Percentiles rank a stretch among this genome's conserved stretches.
Conservation (phyloP, 2,888 invertebrate genomes). For the Drosophila anomalata region DNA sequence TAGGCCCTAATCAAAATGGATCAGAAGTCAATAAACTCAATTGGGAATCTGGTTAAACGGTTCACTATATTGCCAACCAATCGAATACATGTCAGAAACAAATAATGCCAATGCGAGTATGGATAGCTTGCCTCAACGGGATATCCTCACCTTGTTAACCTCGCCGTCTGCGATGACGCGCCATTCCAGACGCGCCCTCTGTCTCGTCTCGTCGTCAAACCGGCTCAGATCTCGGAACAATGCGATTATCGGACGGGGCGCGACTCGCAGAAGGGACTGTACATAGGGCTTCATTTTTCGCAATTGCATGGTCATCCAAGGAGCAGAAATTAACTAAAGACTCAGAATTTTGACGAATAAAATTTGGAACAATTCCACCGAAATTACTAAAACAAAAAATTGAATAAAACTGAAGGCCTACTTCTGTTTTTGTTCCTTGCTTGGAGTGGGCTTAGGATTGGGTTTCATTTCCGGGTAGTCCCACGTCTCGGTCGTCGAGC, state of each 20-base stretch:
- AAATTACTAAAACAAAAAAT: not conserved
- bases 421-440: conserved; percentile 9
- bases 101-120: not conserved
- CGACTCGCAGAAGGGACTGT: not conserved
- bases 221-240: not conserved
- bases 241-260: not conserved
- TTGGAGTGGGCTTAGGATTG: conserved; percentile 11
- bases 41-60: not conserved
- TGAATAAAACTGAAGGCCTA: conserved; percentile 11
- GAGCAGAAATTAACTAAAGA: not conserved
- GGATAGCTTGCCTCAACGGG: not conserved
- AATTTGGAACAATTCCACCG: not conserved
- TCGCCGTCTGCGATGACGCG: conserved; percentile 1
- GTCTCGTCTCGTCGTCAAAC: conserved; percentile 2
- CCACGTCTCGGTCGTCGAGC: conserved; percentile 46
- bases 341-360: not conserved
- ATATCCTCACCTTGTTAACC: conserved; percentile 14
- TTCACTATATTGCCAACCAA: not conserved
- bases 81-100: not conserved
- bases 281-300: not conserved
- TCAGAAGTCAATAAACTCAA: not conserved
- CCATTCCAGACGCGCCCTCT: conserved; percentile 3
- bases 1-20: conserved; percentile 39
- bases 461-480: conserved; percentile 33
- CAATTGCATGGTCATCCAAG: not conserved